Evolutionary conservation across 1,140 invertebrate genomes (phyloP).

Genomic region (Diorhabda elongata): DNA sequence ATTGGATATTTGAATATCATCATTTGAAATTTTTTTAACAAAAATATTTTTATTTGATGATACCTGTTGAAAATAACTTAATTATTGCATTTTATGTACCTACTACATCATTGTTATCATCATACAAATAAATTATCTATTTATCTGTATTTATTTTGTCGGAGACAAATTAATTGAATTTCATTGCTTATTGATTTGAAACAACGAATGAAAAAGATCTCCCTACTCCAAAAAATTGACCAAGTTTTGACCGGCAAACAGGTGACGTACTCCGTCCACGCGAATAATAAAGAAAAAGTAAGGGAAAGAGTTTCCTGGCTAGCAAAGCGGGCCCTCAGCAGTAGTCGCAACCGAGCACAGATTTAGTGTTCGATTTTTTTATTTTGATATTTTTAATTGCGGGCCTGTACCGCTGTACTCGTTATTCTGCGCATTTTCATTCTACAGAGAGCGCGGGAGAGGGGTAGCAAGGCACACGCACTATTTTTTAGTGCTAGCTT

Average conservation of each 20-base stretch:
- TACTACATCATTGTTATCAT: no score
- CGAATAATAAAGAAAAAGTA: conserved; percentile 3
- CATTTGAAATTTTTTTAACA: no score
- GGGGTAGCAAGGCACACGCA: conserved; percentile 45
- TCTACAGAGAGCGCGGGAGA: conserved; percentile 28
- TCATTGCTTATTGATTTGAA: no score
- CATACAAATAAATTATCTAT: no score
- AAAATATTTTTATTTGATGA: no score
- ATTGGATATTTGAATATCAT: no score
- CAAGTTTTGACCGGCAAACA: not conserved
- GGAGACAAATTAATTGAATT: no score
- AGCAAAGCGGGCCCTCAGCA: not conserved
- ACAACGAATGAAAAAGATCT: no score
- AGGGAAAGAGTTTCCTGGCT: not conserved
- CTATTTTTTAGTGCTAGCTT: conserved; percentile 51
- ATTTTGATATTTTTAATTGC: conserved; percentile 51
- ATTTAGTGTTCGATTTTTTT: conserved; percentile 40
- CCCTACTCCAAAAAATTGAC: no score
- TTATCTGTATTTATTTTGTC: no score
- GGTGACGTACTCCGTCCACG: not conserved
- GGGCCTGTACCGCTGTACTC: conserved; percentile 44
- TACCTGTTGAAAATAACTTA: no score
- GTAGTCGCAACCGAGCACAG: conserved; percentile 19
- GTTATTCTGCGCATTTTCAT: conserved; percentile 51
- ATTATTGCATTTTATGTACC: no score